Evolutionary conservation across 2,113 vertebrate genomes (phyloP).

Genomic region (Psettodes erumei): DNA sequence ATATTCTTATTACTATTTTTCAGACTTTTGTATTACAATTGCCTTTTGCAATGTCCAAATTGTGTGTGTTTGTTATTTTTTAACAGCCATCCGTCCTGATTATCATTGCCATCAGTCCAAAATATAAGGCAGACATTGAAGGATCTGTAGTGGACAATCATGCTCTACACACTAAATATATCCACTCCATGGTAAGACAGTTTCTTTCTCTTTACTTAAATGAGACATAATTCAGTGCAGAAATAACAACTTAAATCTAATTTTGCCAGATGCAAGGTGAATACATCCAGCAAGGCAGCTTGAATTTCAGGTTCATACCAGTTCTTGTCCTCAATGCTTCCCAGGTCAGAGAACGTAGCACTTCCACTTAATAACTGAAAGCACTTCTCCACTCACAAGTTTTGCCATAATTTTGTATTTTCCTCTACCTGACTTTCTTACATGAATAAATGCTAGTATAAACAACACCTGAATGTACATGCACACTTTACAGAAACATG

Average conservation of each 20-base stretch:
- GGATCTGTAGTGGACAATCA: slow-evolving; percentile 85
- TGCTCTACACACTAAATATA: slow-evolving; percentile 91
- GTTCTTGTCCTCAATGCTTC: slow-evolving; percentile 89
- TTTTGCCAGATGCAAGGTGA: slow-evolving; percentile 90
- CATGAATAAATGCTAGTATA: too few species aligned
- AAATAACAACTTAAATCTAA: background rate
- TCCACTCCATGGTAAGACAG: slow-evolving; percentile 89
- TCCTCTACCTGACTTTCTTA: too few species aligned
- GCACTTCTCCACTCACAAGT: too few species aligned
- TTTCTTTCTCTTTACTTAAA: background rate
- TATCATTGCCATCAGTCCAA: slow-evolving; percentile 93
- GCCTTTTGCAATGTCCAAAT: background rate
- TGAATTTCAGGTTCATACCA: slow-evolving; percentile 95
- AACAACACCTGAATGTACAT: background rate
- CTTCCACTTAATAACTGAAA: background rate
- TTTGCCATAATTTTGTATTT: background rate
- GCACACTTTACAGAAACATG: slow-evolving; percentile 80
- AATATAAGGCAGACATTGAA: slow-evolving; percentile 92
- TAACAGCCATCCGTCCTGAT: slow-evolving; percentile 89
- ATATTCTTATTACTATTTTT: too few species aligned
- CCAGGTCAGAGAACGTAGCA: slow-evolving; percentile 82
- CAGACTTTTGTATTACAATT: background rate
- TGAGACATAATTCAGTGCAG: background rate
- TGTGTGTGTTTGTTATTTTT: background rate
- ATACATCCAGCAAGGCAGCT: slow-evolving; percentile 93